Conservation (phyloP, 2,797 vertebrate species). For the Pangasius krempfi region DNA sequence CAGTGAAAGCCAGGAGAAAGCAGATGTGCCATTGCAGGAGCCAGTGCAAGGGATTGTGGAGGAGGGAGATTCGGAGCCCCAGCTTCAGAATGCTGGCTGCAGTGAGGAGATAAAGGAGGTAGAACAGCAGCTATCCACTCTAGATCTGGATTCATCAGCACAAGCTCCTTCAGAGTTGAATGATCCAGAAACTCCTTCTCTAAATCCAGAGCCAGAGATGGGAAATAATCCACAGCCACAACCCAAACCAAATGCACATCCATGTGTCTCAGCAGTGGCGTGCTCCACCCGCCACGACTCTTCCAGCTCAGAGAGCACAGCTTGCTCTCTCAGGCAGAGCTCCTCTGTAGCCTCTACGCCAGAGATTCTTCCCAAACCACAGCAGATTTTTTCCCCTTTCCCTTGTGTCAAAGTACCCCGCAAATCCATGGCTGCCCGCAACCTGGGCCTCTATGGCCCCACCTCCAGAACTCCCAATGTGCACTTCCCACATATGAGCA, state of each 20-base stretch:
- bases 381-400: conserved; percentile 88
- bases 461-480: conserved; percentile 89
- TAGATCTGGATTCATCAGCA: conserved; percentile 74
- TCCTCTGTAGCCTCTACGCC: conserved; percentile 31
- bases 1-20: conserved; percentile 44
- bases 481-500: conserved; percentile 94
- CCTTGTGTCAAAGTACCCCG: conserved; percentile 91
- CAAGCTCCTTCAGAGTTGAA: conserved; percentile 10
- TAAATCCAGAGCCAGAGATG: neutral
- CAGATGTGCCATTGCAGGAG: conserved; percentile 37
- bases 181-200: conserved; percentile 1
- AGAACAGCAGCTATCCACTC: conserved; percentile 79
- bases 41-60: conserved; percentile 57
- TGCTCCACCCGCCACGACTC: conserved; percentile 61
- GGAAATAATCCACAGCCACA: conserved; percentile 18
- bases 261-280: neutral
- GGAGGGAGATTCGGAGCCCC: conserved; percentile 45
- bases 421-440: conserved; percentile 89
- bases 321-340: conserved; percentile 36
- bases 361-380: conserved; percentile 59
- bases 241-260: conserved; percentile 4
- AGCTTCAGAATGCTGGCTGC: conserved; percentile 43
- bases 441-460: conserved; percentile 93
- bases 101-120: conserved; percentile 68
- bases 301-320: conserved; percentile 61